phyloP scores from a whole-genome alignment of 37 sponge, comb jelly and placozoan species.

The Eunapius fragilis region DNA sequence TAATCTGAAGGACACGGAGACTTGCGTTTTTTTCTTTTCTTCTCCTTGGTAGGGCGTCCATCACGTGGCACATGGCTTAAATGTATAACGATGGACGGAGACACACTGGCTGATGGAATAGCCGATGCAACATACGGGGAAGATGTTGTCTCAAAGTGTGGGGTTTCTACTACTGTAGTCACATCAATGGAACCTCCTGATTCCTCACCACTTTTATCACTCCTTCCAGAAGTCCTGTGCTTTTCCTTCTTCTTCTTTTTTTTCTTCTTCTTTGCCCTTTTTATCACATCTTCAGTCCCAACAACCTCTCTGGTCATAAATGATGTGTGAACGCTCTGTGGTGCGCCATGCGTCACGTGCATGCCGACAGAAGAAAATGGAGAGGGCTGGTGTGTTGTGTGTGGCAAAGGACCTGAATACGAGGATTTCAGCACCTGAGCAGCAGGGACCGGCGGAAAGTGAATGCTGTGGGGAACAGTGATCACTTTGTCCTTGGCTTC shows the following conservation, averaged over 20 bases:
- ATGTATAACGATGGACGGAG: background rate
- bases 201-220: background rate
- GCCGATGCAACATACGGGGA: background rate
- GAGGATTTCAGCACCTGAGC: background rate
- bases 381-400: background rate
- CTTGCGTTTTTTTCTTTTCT: no score
- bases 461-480: background rate
- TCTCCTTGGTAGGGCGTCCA: no score
- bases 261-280: background rate
- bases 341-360: background rate
- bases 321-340: background rate
- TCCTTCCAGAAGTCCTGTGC: background rate
- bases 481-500: background rate
- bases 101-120: background rate
- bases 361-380: background rate
- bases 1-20: no score
- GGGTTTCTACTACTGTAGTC: background rate
- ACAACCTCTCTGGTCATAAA: background rate
- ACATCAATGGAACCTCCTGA: background rate
- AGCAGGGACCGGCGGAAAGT: conserved; percentile 13
- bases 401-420: background rate
- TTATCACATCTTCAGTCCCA: background rate
- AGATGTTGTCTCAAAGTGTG: background rate
- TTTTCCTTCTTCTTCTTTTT: background rate
- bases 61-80: no score